These are phyloP conservation scores for Drosophila antonietae DNA, from an alignment of 2,888 invertebrate species.

Conservation along the genomic window DNA sequence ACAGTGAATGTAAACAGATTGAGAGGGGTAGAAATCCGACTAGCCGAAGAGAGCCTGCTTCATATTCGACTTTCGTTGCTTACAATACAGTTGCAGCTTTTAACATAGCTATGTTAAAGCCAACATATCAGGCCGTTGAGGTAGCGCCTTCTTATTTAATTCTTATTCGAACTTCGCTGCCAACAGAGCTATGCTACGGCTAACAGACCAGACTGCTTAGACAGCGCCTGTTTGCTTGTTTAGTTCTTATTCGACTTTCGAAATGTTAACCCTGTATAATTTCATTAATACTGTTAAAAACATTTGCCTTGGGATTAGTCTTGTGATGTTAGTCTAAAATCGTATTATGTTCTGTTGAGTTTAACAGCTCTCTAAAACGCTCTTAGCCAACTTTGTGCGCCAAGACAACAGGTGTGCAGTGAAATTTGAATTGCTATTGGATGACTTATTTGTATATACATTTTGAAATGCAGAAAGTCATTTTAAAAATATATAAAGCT, in stretches of 20 bases:
- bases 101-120: neutral
- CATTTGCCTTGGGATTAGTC: neutral
- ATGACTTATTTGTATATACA: neutral
- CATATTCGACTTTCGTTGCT: neutral
- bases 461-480: too few species aligned
- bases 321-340: conserved; percentile 7
- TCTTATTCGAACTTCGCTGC: neutral
- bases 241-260: neutral
- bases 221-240: neutral
- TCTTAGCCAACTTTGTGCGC: neutral
- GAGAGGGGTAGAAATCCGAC: conserved; percentile 12
- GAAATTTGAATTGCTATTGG: neutral
- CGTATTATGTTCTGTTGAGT: conserved; percentile 3
- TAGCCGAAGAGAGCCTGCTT: neutral
- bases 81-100: neutral
- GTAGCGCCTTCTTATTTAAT: neutral
- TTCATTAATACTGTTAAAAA: neutral
- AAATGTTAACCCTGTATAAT: neutral
- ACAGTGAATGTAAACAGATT: neutral
- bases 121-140: neutral
- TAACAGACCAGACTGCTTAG: neutral
- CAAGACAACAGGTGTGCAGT: conserved; percentile 38
- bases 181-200: neutral
- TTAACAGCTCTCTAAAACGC: neutral
- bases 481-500: too few species aligned